Base-by-base conservation (phyloP, 2,797 vertebrate genomes). In the Bradypodion ventrale region DNA sequence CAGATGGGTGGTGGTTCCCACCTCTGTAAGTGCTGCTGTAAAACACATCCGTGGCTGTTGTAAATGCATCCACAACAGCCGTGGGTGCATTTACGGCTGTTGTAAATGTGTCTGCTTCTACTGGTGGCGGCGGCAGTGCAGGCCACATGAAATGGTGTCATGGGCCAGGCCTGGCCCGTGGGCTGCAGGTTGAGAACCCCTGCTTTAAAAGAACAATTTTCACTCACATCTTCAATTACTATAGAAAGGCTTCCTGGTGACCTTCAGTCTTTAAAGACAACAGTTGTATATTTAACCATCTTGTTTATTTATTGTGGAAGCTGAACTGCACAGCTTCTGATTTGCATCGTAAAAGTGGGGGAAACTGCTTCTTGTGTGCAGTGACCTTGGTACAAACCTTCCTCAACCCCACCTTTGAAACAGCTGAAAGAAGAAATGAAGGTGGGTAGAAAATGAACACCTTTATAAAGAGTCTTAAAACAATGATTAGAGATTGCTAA, bases 301-400 rank as follows among this genome's bases (percentile, higher is more conserved):
- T 88, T 91, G 89, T 92, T 92, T 93, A 92, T 94, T 93, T 94
- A 93, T 89, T 87, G 84, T 89, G 49, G 82, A 85, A 60, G 75
- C 88, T 86, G 87, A 89, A 75, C 89, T 93, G 90, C 83, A 89
- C 93, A 91, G 87, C 63, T 86, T 80, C 91, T 89, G 89, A 93
- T 93, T 90, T 93, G 62, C 90, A 93, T 92, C 2, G 0, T 93
- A 92, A 94, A 93, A 87, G 37, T 37, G 46, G 52, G 13, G 66
- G 79, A 90, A 90, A 91, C 77, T 84, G 46, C 84, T 78, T 68
- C 89, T 82, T 85, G 83, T 83, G 89, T 85, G 85, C 83, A 73
- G 60, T 84, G 93, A 94, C 92, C 92, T 93, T 93, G 88, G 89
- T 37, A 74, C 60, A 62, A 77, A 85, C 69, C 52, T 13, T 15